Conservation (phyloP, 2,888 invertebrate species). For the Ecdyonurus torrentis region DNA sequence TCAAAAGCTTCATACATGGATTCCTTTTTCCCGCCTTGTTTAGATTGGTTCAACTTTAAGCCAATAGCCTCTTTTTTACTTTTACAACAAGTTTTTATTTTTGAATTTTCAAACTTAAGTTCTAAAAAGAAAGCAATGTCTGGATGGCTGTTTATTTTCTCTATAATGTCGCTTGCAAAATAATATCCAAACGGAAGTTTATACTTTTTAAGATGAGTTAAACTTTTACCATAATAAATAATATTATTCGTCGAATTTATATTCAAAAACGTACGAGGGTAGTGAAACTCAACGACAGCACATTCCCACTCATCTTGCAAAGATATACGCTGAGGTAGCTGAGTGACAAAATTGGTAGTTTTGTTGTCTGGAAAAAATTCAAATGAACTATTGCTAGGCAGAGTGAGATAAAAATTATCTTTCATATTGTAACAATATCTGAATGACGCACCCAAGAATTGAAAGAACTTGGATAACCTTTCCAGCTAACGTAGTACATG, state of each 20-base stretch:
- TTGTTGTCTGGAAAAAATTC: slow-evolving; percentile 16
- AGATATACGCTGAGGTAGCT: slow-evolving; percentile 14
- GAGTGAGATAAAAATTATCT: slow-evolving; percentile 16
- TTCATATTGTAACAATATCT: slow-evolving; percentile 7
- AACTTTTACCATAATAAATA: neutral
- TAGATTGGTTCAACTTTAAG: too few species aligned
- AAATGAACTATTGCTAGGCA: slow-evolving; percentile 16
- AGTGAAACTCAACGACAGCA: slow-evolving; percentile 15
- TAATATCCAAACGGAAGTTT: neutral
- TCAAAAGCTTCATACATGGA: too few species aligned
- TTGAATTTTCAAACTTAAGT: neutral
- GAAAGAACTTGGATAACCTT: slow-evolving; percentile 15
- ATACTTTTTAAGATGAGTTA: neutral
- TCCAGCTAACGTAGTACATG: slow-evolving; percentile 16
- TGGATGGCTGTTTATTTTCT: neutral
- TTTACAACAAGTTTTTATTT: neutral
- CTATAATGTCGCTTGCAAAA: neutral
- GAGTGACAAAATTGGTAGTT: slow-evolving; percentile 16
- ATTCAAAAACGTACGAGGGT: slow-evolving; percentile 10
- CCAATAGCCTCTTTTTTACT: too few species aligned
- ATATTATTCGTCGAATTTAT: neutral
- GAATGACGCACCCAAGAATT: slow-evolving; percentile 14
- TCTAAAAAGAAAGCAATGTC: neutral
- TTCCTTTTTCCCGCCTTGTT: too few species aligned
- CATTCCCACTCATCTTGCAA: slow-evolving; percentile 16